Evolutionary conservation across 2,888 invertebrate genomes (phyloP).

Genomic region (Oscheius sp.): DNA sequence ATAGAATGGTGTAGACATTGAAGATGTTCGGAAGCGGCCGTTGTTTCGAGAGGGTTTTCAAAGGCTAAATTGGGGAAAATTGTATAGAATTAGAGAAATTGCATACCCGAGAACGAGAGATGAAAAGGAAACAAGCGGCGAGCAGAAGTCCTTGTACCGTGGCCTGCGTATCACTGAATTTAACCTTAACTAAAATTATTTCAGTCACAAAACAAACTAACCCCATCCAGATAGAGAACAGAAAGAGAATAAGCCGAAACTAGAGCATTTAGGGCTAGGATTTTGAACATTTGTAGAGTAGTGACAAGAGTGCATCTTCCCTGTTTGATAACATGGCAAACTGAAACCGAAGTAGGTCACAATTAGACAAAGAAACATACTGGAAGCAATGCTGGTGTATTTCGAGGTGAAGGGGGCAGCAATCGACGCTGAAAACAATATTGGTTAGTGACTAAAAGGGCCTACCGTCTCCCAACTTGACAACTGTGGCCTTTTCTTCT

Average conservation of each 20-base stretch:
- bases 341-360: conserved; percentile 77
- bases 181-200: conserved; percentile 74
- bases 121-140: conserved; percentile 96
- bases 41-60: conserved; percentile 90
- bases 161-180: conserved; percentile 90
- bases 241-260: conserved; percentile 96
- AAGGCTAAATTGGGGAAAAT: conserved; percentile 79
- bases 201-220: neutral
- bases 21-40: conserved; percentile 98
- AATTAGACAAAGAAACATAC: conserved; percentile 78
- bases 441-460: too few relatives aligned
- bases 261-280: conserved; percentile 94
- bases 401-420: conserved; percentile 99
- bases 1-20: conserved; percentile 94
- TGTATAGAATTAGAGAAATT: neutral
- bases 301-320: conserved; percentile 98
- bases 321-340: conserved; percentile 98
- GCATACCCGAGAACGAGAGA: conserved; percentile 91
- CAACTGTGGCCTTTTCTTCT: conserved; percentile 79
- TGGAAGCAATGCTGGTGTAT: conserved; percentile 92
- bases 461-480: conserved; percentile 87
- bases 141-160: conserved; percentile 94
- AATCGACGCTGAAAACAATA: conserved; percentile 82
- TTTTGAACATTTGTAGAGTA: conserved; percentile 99
- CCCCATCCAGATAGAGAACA: conserved; percentile 93